A percentile compares a stretch with the other conserved stretches of the same genome.
These are phyloP conservation scores for Dendrolimus houi DNA, from an alignment of 2,888 invertebrate species.

Conservation along the genomic window DNA sequence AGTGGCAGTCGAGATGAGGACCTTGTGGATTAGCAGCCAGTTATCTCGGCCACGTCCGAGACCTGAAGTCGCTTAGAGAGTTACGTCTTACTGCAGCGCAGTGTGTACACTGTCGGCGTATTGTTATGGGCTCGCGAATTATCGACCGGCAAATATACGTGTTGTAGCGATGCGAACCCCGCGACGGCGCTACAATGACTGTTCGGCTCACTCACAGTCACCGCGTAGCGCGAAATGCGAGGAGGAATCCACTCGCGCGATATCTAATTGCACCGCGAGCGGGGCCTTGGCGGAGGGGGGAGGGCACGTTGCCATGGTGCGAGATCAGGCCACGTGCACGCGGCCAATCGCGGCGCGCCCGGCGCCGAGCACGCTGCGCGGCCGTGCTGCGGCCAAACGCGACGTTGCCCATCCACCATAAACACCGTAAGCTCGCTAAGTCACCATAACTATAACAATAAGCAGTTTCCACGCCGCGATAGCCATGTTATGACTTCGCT, in stretches of 20 bases:
- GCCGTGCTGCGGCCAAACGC: constrained; percentile 12
- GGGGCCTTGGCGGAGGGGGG: constrained; percentile 11
- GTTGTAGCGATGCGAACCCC: not conserved
- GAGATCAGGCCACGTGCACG: constrained; percentile 85
- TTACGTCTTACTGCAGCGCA: no score
- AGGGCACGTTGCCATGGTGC: constrained; percentile 79
- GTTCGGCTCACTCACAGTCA: not conserved
- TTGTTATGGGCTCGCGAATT: constrained; percentile 4
- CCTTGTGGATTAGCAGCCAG: constrained; percentile 12
- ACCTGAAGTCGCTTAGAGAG: no score
- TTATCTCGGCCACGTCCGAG: not conserved
- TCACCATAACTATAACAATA: no score
- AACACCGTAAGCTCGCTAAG: not conserved
- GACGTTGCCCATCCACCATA: constrained; percentile 3
- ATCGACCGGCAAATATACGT: constrained; percentile 39
- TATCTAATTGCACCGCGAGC: constrained; percentile 25
- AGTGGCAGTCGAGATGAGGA: constrained; percentile 4
- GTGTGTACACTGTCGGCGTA: not conserved
- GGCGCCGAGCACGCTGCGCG: constrained; percentile 22
- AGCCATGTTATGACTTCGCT: no score
- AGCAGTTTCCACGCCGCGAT: no score
- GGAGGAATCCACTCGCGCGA: constrained; percentile 19
- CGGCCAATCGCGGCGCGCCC: constrained; percentile 75
- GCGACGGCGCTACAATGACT: constrained; percentile 11
- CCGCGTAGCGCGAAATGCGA: constrained; percentile 8